phyloP scores from a whole-genome alignment of 1,140 invertebrate species.

The Macrobrachium rosenbergii region DNA sequence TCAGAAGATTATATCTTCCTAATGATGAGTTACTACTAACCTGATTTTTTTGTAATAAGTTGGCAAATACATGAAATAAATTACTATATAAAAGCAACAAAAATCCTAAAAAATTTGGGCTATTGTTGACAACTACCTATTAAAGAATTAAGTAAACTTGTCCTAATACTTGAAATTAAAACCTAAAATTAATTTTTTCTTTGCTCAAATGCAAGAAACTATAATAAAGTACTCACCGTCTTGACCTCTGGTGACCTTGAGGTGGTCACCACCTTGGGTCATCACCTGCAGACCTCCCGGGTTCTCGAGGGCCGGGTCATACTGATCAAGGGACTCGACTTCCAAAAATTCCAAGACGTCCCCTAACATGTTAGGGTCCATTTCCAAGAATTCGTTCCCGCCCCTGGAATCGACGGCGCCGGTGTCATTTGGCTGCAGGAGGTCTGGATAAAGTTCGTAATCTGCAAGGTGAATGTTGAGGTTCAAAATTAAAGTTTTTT shows the following conservation, averaged over 20 bases:
- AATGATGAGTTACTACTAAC: too few relatives aligned
- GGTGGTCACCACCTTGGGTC: slow-evolving; percentile 5
- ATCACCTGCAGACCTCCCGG: slow-evolving; percentile 26
- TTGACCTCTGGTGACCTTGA: slow-evolving; percentile 14
- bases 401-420: too few relatives aligned
- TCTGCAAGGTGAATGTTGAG: too few relatives aligned
- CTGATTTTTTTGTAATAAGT: too few relatives aligned
- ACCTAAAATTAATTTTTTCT: too few relatives aligned
- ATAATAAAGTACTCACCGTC: background rate
- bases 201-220: background rate
- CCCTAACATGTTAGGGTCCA: background rate
- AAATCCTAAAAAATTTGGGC: background rate
- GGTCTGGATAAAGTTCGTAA: too few relatives aligned
- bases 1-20: too few relatives aligned
- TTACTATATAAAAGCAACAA: background rate
- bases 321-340: background rate
- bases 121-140: background rate
- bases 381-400: too few relatives aligned
- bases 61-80: too few relatives aligned
- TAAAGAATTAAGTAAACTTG: background rate
- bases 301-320: slow-evolving; percentile 7
- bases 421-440: too few relatives aligned
- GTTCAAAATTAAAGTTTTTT: too few relatives aligned
- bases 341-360: slow-evolving; percentile 28
- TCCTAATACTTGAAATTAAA: too few relatives aligned